These are phyloP conservation scores for Parazoanthus darwini DNA, from an alignment of 92 coral and sea anemone genomes.

Conservation along the genomic window DNA sequence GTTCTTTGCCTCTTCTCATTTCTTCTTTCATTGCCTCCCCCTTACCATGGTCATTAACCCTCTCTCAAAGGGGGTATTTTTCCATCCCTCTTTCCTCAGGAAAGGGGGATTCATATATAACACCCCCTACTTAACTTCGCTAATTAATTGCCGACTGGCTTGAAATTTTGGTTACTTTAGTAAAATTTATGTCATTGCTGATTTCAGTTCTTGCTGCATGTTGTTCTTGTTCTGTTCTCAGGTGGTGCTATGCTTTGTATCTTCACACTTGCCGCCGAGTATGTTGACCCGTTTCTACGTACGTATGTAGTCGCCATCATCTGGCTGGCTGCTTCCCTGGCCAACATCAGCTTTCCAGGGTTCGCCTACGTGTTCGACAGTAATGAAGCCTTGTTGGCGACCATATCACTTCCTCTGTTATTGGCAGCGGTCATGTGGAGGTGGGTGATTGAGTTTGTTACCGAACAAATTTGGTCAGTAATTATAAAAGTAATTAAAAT, in stretches of 20 bases:
- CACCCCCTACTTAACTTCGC: no score
- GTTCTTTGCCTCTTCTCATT: no score
- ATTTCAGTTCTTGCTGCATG: neutral
- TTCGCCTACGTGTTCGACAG: conserved; percentile 56
- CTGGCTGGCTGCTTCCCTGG: conserved; percentile 65
- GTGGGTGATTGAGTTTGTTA: conserved; percentile 40
- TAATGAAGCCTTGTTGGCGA: conserved; percentile 53
- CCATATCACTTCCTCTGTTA: conserved; percentile 60
- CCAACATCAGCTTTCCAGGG: conserved; percentile 64
- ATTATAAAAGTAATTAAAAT: neutral
- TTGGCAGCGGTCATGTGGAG: conserved; percentile 56
- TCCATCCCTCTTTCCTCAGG: no score
- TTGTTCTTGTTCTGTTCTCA: conserved; percentile 2
- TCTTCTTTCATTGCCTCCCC: no score
- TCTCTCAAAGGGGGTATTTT: no score
- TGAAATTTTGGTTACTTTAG: no score
- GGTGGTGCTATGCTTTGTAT: conserved; percentile 61
- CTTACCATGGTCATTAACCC: no score
- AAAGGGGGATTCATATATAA: no score
- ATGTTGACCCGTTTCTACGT: conserved; percentile 65
- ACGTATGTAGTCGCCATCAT: conserved; percentile 49
- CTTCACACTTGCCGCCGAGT: conserved; percentile 75
- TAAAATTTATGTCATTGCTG: no score
- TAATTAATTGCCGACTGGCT: no score
- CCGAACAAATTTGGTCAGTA: neutral